These are phyloP conservation scores for Pipistrellus pygmaeus DNA, from an alignment of 2,797 vertebrate species.

Conservation along the genomic window DNA sequence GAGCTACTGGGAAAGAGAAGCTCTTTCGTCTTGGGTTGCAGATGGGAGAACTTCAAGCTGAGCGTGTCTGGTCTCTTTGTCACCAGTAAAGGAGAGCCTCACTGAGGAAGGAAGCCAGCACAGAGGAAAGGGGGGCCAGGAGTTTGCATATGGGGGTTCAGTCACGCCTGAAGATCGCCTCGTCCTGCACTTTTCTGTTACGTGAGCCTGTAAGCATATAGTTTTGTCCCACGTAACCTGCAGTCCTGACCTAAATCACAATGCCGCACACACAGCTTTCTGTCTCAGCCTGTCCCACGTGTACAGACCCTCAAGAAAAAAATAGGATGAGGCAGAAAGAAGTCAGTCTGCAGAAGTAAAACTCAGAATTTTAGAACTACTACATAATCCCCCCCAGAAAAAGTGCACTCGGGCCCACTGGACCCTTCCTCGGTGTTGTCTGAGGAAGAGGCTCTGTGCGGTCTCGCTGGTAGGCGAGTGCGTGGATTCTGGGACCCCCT, in stretches of 20 bases:
- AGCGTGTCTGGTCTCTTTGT: background rate
- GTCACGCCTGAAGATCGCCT: too few species aligned
- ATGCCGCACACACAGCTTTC: background rate
- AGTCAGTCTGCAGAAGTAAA: background rate
- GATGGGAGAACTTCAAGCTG: background rate
- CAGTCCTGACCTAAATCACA: background rate
- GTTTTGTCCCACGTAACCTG: background rate
- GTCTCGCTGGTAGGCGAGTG: background rate
- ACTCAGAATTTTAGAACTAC: background rate
- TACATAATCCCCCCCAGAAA: background rate
- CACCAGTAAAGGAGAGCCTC: background rate
- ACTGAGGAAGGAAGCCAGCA: background rate
- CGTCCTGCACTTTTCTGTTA: too few species aligned
- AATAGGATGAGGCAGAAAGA: background rate
- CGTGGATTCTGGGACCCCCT: background rate
- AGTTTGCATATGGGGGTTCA: background rate
- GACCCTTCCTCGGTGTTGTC: background rate
- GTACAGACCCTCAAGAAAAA: background rate
- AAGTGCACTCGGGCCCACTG: background rate
- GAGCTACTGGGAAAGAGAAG: background rate
- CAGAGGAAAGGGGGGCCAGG: background rate
- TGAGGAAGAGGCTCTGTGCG: background rate
- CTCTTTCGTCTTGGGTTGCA: background rate
- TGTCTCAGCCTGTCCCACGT: background rate
- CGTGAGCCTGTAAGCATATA: background rate